These are phyloP conservation scores for Takifugu rubripes DNA, from an alignment of 2,797 vertebrate genomes.

Conservation along the genomic window DNA sequence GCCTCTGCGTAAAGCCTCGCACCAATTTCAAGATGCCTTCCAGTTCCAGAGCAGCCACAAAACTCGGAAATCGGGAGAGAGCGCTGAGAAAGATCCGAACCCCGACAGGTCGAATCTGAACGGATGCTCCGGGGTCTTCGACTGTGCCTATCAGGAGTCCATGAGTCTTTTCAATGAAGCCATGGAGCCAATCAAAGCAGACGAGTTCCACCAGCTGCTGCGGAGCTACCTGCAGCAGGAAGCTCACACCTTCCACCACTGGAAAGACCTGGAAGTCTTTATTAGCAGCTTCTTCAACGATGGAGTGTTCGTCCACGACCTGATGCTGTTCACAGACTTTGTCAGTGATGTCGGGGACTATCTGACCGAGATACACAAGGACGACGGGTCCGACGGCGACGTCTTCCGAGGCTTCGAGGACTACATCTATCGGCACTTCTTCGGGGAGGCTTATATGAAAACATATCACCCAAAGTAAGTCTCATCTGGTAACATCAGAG, in stretches of 20 bases:
- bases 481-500: too few relatives aligned
- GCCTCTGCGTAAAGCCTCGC: slow-evolving; percentile 51
- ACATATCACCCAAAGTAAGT: slow-evolving; percentile 82
- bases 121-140: slow-evolving; percentile 81
- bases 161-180: slow-evolving; percentile 84
- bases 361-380: slow-evolving; percentile 85
- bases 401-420: slow-evolving; percentile 87
- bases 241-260: slow-evolving; percentile 87
- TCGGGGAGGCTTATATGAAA: slow-evolving; percentile 80
- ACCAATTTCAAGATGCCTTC: slow-evolving; percentile 47
- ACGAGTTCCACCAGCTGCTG: slow-evolving; percentile 87
- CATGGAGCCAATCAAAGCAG: slow-evolving; percentile 83
- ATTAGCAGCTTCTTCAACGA: slow-evolving; percentile 88
- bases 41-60: slow-evolving; percentile 51
- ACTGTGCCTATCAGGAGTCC: slow-evolving; percentile 88
- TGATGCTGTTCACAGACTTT: slow-evolving; percentile 95
- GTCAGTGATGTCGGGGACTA: slow-evolving; percentile 88
- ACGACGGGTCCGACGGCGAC: slow-evolving; percentile 74
- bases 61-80: slow-evolving; percentile 65
- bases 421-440: slow-evolving; percentile 89
- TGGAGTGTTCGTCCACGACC: slow-evolving; percentile 91
- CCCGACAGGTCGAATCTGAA: slow-evolving; percentile 59
- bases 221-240: slow-evolving; percentile 87
- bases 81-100: slow-evolving; percentile 50
- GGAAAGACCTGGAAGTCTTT: slow-evolving; percentile 89